Evolutionary conservation across 2,797 vertebrate genomes (phyloP).

Genomic region (Periophthalmus magnuspinnatus): DNA sequence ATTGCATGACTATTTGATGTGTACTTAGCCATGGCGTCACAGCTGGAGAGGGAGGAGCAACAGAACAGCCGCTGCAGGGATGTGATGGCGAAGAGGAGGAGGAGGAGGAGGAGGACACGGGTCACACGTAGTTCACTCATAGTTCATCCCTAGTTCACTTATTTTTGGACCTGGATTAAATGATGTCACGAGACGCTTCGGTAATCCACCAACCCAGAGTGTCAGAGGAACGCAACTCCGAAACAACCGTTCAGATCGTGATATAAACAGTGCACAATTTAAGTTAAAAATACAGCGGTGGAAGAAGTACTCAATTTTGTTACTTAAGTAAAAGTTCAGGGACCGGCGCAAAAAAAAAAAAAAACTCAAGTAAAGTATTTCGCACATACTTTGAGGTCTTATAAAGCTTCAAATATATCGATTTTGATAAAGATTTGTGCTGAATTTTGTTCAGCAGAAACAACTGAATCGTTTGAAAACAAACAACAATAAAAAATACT

Average conservation of each 20-base stretch:
- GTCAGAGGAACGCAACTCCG: neutral
- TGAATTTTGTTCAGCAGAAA: too few species aligned
- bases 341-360: too few species aligned
- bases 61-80: neutral
- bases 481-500: too few species aligned
- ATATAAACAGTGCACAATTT: neutral
- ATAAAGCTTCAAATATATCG: too few species aligned
- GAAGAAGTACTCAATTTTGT: too few species aligned
- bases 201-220: conserved; percentile 50
- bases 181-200: conserved; percentile 69
- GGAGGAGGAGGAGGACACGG: conserved; percentile 11
- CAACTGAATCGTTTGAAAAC: too few species aligned
- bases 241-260: neutral
- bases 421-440: too few species aligned
- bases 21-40: neutral
- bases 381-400: too few species aligned
- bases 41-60: neutral
- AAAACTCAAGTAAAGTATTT: too few species aligned
- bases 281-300: neutral
- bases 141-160: conserved; percentile 60
- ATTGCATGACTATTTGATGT: neutral
- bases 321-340: too few species aligned
- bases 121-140: conserved; percentile 56
- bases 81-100: neutral
- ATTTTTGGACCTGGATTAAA: conserved; percentile 72